Evolutionary conservation across 2,797 vertebrate genomes (phyloP), one percentile per base, ranked within the genome.

Genomic region (Florisuga fusca): DNA sequence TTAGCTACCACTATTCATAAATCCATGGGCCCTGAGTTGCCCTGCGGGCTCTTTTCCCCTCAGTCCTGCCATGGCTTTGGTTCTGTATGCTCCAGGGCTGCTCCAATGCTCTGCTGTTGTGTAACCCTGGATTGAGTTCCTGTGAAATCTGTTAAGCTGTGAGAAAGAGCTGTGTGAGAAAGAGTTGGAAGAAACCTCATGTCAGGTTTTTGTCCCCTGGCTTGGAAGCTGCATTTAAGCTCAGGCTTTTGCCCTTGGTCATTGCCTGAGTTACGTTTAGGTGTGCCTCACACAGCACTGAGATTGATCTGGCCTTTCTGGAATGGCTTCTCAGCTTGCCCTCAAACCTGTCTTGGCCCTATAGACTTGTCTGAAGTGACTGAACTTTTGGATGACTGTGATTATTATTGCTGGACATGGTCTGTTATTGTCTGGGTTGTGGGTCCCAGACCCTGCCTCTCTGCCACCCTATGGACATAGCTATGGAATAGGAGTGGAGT

Each of bases 51-150:
- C 27, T 54, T 50, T 19, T 33, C 26, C 16, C 8, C 31, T 41
- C 48, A 48, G 23, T 14, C 7, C 55, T 0, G 0, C 45, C 38
- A 2, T 13, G 10, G 15, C 25, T 77, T 63, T 86, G 48, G 13
- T 26, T 48, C 53, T 43, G 26, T 48, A 48, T 1, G 2, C 61
- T 58, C 33, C 66, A 45, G 66, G 36, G 15, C 69, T 87, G 66
- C 51, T 84, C 64, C 33, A 50, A 62, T 29, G 25, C 2, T 2
- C 10, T 4, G 29, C 27, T 29, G 26, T 18, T 71, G 20, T 43
- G 61, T 31, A 62, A 58, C 8, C 41, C 26, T 50, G 34, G 45
- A 59, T 8, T 0, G 2, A 81, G 41, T n/a, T 74, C 12, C 61
- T 17, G 1, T 18, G 61, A 45, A 77, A 86, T 38, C 16, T 90